A percentile compares a stretch with the other conserved stretches of the same genome.
phyloP scores from a whole-genome alignment of 1,140 invertebrate genomes.

The Anagrus nilaparvatae region DNA sequence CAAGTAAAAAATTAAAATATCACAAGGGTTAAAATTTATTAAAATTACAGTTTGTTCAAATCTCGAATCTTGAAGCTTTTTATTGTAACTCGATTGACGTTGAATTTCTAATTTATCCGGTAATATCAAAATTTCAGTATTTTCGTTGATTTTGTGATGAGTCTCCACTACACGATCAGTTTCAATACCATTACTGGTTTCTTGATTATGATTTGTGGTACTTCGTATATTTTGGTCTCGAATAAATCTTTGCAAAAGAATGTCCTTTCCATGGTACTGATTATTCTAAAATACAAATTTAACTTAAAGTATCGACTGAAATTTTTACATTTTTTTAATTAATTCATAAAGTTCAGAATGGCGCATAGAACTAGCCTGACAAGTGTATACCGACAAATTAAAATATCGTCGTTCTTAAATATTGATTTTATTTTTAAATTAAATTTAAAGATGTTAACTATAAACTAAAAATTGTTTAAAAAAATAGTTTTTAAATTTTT shows the following conservation, averaged over 20 bases:
- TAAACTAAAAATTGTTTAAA: too few relatives aligned
- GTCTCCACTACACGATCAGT: conserved; percentile 26
- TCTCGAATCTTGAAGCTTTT: conserved; percentile 5
- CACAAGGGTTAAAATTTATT: not conserved
- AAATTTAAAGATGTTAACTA: too few relatives aligned
- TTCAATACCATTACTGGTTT: conserved; percentile 29
- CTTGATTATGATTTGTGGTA: conserved; percentile 17
- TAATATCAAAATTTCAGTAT: conserved; percentile 43
- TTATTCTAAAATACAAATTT: too few relatives aligned
- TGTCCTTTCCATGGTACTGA: conserved; percentile 54
- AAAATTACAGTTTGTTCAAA: conserved; percentile 1
- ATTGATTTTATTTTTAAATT: too few relatives aligned
- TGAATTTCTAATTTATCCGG: conserved; percentile 29
- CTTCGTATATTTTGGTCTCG: conserved; percentile 55
- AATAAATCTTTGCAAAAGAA: conserved; percentile 69
- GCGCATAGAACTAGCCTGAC: too few relatives aligned
- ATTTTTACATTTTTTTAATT: too few relatives aligned
- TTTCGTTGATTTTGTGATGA: conserved; percentile 41
- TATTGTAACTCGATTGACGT: conserved; percentile 6
- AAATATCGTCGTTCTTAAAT: too few relatives aligned
- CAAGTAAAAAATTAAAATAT: not conserved
- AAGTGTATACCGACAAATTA: too few relatives aligned
- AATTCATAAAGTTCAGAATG: too few relatives aligned
- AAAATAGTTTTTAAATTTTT: too few relatives aligned
- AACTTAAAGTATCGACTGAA: too few relatives aligned